A percentile compares a stretch with the other conserved stretches of the same genome.
Conservation (phyloP, 2,797 vertebrate species). For the Gephyroberyx darwinii region DNA sequence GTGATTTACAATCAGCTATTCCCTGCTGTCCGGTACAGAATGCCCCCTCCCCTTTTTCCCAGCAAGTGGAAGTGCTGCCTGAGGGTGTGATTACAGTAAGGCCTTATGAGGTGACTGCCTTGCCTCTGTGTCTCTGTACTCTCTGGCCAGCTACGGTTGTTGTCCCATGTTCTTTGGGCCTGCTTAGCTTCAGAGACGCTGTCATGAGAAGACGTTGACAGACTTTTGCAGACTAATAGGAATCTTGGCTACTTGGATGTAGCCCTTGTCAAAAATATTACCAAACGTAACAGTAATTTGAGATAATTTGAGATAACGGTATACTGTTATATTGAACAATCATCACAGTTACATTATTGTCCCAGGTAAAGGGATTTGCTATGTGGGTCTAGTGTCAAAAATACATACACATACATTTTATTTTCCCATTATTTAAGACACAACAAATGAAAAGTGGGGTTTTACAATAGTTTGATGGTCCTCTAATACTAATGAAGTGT, state of each 20-base stretch:
- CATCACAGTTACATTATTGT: not conserved
- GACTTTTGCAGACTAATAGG: conserved; percentile 22
- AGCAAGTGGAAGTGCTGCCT: conserved; percentile 41
- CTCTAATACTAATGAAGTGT: conserved; percentile 18
- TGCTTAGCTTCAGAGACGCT: conserved; percentile 60
- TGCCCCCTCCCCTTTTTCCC: not conserved
- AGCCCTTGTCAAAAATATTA: not conserved
- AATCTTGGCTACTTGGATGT: not conserved
- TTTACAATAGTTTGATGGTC: conserved; percentile 15
- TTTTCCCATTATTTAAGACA: conserved; percentile 4
- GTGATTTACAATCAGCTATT: conserved; percentile 1
- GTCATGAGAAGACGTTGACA: conserved; percentile 44
- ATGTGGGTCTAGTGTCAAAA: conserved; percentile 4
- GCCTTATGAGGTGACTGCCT: conserved; percentile 60
- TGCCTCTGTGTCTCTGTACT: conserved; percentile 55
- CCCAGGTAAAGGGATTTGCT: not conserved
- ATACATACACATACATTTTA: conserved; percentile 20
- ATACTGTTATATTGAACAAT: not conserved
- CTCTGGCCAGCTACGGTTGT: conserved; percentile 56
- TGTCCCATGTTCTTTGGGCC: conserved; percentile 40
- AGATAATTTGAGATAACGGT: too few relatives aligned
- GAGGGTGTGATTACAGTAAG: conserved; percentile 63
- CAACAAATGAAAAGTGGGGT: not conserved
- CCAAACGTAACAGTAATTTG: not conserved
- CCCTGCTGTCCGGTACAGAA: not conserved